Evolutionary conservation across 2,113 vertebrate genomes (phyloP).

Genomic region (Anarhynchus alexandrinus): DNA sequence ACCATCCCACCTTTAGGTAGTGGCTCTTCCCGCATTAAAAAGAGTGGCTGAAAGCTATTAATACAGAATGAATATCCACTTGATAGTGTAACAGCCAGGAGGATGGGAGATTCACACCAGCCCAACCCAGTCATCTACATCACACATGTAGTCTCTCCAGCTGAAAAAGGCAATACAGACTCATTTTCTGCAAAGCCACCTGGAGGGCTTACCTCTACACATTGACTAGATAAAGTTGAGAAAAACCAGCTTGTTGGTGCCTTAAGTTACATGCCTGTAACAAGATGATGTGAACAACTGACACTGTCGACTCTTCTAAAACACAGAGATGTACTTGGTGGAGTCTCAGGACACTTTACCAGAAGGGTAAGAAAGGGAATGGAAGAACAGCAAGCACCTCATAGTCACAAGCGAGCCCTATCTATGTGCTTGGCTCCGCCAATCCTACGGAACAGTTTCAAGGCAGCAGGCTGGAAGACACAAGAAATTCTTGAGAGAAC

Average conservation of each 20-base stretch:
- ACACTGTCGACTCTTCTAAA: not conserved
- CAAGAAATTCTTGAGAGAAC: not conserved
- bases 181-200: not conserved
- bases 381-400: not conserved
- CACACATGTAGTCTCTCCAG: not conserved
- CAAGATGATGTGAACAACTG: not conserved
- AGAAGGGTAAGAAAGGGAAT: not conserved
- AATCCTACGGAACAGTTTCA: not conserved
- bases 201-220: not conserved
- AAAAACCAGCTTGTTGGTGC: not conserved
- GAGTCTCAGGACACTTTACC: not conserved
- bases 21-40: not conserved
- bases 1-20: not conserved
- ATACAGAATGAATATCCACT: not conserved
- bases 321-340: not conserved
- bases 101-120: not conserved
- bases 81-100: not conserved
- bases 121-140: not conserved
- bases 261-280: not conserved
- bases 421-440: not conserved
- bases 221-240: not conserved
- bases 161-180: not conserved
- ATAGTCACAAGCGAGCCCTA: rapidly evolving
- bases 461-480: not conserved
- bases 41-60: not conserved